phyloP scores from a whole-genome alignment of 1,140 invertebrate species.

The Stegodyphus mimosarum region DNA sequence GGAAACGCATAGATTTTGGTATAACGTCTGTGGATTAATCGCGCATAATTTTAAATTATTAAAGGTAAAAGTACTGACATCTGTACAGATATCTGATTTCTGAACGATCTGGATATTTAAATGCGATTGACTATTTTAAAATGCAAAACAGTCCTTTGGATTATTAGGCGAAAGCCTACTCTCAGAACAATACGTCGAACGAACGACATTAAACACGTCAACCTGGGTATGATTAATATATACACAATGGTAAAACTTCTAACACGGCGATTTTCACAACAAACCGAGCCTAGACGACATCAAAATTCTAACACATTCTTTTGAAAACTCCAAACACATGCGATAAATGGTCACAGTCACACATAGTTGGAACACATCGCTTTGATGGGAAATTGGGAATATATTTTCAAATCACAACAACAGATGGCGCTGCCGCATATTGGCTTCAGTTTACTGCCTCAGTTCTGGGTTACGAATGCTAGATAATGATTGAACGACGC shows the following conservation, averaged over 20 bases:
- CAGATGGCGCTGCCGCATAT: conserved; percentile 18
- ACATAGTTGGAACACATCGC: not conserved
- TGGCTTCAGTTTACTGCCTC: not conserved
- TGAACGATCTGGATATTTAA: no score
- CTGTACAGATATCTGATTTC: no score
- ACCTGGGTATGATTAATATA: conserved; percentile 34
- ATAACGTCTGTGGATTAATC: no score
- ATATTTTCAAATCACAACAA: not conserved
- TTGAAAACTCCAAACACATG: conserved; percentile 30
- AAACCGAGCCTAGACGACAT: conserved; percentile 20
- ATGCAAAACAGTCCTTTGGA: no score
- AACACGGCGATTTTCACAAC: not conserved
- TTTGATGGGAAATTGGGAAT: no score
- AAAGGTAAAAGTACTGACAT: no score
- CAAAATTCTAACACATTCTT: conserved; percentile 30
- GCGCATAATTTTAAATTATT: no score
- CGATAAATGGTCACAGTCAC: not conserved
- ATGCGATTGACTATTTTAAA: no score
- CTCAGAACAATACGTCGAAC: not conserved
- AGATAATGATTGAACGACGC: conserved; percentile 54
- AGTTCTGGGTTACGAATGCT: conserved; percentile 33
- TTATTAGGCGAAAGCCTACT: no score
- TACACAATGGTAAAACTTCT: conserved; percentile 29
- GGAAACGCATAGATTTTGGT: no score
- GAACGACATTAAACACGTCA: conserved; percentile 6